These are phyloP conservation scores for Pygmarrhopalites habei DNA, from an alignment of 1,140 invertebrate species.

Conservation along the genomic window DNA sequence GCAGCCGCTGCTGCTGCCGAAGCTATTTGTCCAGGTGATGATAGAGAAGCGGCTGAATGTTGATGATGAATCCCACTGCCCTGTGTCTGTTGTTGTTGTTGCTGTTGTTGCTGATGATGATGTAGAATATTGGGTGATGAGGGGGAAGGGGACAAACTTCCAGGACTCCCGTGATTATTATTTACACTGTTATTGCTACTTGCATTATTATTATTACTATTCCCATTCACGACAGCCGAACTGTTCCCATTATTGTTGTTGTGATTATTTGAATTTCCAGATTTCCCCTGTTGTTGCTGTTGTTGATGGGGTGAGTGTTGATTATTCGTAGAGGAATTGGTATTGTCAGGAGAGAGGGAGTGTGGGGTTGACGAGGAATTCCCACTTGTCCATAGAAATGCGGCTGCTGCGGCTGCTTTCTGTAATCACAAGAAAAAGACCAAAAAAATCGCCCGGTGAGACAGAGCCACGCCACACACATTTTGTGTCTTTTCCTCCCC, in stretches of 20 bases:
- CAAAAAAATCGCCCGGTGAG: background rate
- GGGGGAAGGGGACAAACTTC: conserved; percentile 23
- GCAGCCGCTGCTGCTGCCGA: background rate
- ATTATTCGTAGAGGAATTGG: conserved; percentile 13
- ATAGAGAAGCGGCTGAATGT: background rate
- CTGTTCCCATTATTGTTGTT: too few relatives aligned
- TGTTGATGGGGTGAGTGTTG: conserved; percentile 13
- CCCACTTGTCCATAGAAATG: conserved; percentile 29
- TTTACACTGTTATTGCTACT: conserved; percentile 13
- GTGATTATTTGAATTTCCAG: too few relatives aligned
- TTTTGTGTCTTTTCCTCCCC: too few relatives aligned
- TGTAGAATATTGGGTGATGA: conserved; percentile 16
- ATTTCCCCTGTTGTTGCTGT: conserved; percentile 10
- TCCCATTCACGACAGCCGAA: conserved; percentile 8
- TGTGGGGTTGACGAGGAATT: conserved; percentile 14
- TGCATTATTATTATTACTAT: conserved; percentile 8
- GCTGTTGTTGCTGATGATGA: conserved; percentile 20
- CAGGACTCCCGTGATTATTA: conserved; percentile 22
- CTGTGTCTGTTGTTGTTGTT: background rate
- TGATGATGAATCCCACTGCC: background rate
- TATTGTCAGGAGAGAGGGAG: conserved; percentile 18
- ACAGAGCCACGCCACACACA: too few relatives aligned
- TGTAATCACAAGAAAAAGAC: conserved; percentile 2
- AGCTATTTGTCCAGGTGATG: background rate
- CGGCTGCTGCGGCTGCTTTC: conserved; percentile 21